Conservation (phyloP, 2,113 vertebrate species). For the Hoplias malabaricus region DNA sequence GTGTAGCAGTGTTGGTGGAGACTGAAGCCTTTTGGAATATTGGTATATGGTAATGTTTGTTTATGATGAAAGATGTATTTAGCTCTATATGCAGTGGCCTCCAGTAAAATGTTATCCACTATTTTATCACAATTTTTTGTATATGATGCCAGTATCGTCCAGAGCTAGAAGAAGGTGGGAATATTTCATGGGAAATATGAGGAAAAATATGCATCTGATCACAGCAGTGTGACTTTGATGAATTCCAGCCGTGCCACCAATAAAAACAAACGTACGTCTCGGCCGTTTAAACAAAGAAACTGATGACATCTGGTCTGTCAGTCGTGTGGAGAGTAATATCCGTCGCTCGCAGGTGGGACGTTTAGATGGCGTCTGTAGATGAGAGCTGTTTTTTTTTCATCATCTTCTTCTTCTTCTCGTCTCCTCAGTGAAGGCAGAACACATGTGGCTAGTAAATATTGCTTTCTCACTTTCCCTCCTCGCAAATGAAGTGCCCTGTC, state of each 20-base stretch:
- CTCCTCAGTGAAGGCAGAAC: conserved; percentile 41
- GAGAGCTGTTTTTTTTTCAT: conserved; percentile 14
- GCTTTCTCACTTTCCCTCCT: conserved; percentile 29
- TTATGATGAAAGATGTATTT: too few relatives aligned
- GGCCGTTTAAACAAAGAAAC: conserved; percentile 61
- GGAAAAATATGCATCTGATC: background rate
- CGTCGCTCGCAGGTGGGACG: conserved; percentile 44
- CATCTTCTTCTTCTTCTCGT: too few relatives aligned
- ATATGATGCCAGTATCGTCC: too few relatives aligned
- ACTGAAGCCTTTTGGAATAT: too few relatives aligned
- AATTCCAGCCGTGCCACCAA: background rate
- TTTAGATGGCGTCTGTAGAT: conserved; percentile 37
- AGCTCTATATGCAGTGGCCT: too few relatives aligned
- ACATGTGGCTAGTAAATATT: conserved; percentile 48
- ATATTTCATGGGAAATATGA: background rate
- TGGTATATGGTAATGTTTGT: too few relatives aligned
- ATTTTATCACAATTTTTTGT: too few relatives aligned
- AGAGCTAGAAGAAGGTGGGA: background rate
- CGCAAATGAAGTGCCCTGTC: conserved; percentile 54
- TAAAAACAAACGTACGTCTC: conserved; percentile 11
- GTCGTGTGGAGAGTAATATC: conserved; percentile 58
- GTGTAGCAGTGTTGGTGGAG: too few relatives aligned
- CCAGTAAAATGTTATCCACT: too few relatives aligned
- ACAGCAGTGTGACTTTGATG: conserved; percentile 18
- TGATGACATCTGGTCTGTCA: conserved; percentile 66